phyloP scores from a whole-genome alignment of 2,888 invertebrate species.

The Cephus runcator region DNA sequence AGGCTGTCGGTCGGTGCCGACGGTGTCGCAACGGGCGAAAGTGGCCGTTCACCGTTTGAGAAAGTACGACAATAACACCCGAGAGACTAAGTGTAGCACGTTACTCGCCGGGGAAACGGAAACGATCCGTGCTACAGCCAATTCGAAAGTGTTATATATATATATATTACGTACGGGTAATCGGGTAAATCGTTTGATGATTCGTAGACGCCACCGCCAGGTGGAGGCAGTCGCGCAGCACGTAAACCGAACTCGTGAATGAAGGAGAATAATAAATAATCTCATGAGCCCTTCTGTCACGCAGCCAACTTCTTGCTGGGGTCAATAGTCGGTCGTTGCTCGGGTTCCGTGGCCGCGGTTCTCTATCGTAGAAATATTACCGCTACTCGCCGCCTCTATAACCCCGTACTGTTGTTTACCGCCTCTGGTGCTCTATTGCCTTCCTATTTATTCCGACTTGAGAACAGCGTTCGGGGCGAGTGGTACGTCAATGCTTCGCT shows the following conservation, averaged over 20 bases:
- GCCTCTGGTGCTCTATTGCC: background rate
- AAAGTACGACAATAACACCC: slow-evolving; percentile 45
- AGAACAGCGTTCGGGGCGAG: background rate
- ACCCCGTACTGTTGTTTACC: background rate
- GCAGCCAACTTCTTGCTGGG: slow-evolving; percentile 37
- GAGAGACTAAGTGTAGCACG: background rate
- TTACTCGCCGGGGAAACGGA: background rate
- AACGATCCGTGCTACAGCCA: background rate
- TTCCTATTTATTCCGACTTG: background rate
- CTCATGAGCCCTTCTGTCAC: slow-evolving; percentile 14
- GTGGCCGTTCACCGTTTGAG: slow-evolving; percentile 54
- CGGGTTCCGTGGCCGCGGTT: slow-evolving; percentile 40
- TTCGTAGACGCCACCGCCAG: background rate
- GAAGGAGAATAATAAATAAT: slow-evolving; percentile 2
- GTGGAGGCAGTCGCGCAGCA: background rate
- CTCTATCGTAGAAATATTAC: slow-evolving; percentile 57
- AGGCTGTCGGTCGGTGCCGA: slow-evolving; percentile 22
- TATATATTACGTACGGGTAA: background rate
- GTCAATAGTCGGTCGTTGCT: slow-evolving; percentile 62
- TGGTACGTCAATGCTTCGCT: background rate
- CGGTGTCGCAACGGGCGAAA: slow-evolving; percentile 63
- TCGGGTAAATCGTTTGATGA: background rate
- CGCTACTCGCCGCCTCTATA: slow-evolving; percentile 58
- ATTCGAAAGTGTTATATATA: background rate
- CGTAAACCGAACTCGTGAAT: background rate